Conservation (phyloP, 1,140 invertebrate genomes). For the Zophobas atratus region DNA sequence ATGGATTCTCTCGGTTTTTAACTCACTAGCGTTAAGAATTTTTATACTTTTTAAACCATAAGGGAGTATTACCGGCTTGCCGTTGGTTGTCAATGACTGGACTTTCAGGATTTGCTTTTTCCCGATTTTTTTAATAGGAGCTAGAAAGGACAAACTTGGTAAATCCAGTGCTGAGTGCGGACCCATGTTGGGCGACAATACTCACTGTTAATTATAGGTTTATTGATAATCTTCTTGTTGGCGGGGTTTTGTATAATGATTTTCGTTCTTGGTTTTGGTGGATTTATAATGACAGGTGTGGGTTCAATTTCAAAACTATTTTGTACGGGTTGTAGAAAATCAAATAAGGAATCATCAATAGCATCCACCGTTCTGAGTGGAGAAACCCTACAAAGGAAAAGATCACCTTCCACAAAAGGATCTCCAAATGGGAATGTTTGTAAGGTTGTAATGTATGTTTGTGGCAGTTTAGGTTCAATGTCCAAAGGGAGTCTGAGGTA, state of each 20-base stretch:
- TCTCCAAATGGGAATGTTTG: no score
- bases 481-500: no score
- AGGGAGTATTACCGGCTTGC: constrained; percentile 77
- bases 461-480: no score
- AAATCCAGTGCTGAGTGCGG: no score
- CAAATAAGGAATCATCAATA: constrained; percentile 56
- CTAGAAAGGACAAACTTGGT: constrained; percentile 39
- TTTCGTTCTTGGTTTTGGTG: constrained; percentile 57
- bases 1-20: constrained; percentile 72
- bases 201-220: constrained; percentile 58
- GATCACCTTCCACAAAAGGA: no score
- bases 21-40: constrained; percentile 78
- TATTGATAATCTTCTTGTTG: constrained; percentile 60
- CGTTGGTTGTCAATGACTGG: constrained; percentile 69
- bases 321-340: constrained; percentile 55
- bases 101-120: constrained; percentile 71
- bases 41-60: constrained; percentile 82
- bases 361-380: constrained; percentile 54
- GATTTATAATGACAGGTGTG: constrained; percentile 39
- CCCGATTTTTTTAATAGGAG: constrained; percentile 62
- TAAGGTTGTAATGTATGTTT: no score
- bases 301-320: constrained; percentile 49
- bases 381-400: constrained; percentile 47
- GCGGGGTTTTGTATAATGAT: constrained; percentile 61
- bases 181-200: not conserved